Evolutionary conservation across 2,113 vertebrate genomes (phyloP), one percentile per base, ranked within the genome.

Genomic region (Oreochromis niloticus): DNA sequence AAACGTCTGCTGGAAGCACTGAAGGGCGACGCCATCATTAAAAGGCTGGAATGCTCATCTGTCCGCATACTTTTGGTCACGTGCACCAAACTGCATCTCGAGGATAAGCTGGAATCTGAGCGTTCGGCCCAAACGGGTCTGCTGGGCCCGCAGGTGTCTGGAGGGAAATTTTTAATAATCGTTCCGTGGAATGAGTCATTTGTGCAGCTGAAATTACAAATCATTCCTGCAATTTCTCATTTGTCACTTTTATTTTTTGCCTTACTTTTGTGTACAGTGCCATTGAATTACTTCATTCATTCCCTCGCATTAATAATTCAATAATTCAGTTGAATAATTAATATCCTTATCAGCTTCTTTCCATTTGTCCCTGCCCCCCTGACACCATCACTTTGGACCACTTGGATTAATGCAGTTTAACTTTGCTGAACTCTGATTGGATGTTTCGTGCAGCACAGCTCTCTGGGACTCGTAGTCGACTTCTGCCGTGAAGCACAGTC

Each of bases 291-390:
- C 86, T 82, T 83, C 63, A 85, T 92, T 91, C 86, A 86, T 92
- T 94, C 66, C 24, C 34, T 50, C 34, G 3, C 87, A 88, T 92
- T 90, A 92, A 92, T 93, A 91, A 93, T 94, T 94, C 86, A 94
- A 91, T 85, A 85, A 93, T 94, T 93, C 81, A 56, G 81, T 91
- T 91, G 83, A 92, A 93, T 92, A 93, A 94, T 94, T 94, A 94
- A 89, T 90, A 92, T 82, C 79, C 88, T 94, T 95, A 95, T 95
- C 94, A 88, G 86, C 81, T 50, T 16, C 36, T 27, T 84, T 85
- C 91, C 89, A 87, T 85, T 88, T 86, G 89, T 85, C 85, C 79
- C 56, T 17, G 81, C 81, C 87, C 91, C 93, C 90, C 22, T 8
- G 87, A 80, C 87, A 82, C 92, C 89, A 57, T 61, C 48, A 61